Evolutionary conservation across 1,140 invertebrate species (phyloP), one percentile per base, ranked within the genome.

Genomic region (Doryteuthis pealeii): DNA sequence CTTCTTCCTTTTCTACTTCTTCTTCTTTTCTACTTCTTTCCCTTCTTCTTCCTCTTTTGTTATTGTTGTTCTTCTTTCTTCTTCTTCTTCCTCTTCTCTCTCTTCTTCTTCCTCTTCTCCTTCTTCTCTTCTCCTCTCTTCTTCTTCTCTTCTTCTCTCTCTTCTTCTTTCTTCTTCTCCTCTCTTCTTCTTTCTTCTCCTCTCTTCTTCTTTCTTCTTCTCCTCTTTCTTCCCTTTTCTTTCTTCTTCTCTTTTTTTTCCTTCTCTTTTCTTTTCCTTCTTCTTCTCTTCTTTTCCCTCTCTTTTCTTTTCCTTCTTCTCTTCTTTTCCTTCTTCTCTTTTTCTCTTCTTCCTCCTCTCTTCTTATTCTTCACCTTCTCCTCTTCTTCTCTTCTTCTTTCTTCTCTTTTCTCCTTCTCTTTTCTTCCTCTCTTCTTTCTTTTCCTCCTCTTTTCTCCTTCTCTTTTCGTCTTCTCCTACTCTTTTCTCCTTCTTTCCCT

Each of bases 381-480:
- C 14, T 65, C n/a, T 71, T 66, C 40, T 45, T 71, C 12, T 78
- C 71, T 68, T 54, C 72, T 33, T 49, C 71, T 40, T 71, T 72
- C 8, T 73, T 71, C 70, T 73, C 68, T 70, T 45, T 45, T 31
- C 33, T 22, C 14, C 45, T 54, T 40, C 31, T 43, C 22, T 35
- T 18, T 58, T 54, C 1, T 28, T 70, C 43, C 74, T 74, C 72
- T 28, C 68, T 26, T 49, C 68, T 8, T 77, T 74, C 26, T 73
- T 69, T 31, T 18, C 66, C 2, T 78, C 77, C 6, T 76, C 75
- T 1, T 77, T 79, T 33, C 28, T 12, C 35, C 14, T 33, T 31
- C 22, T 31, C 22, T n/a, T 70, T 26, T 33, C 33, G 26, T 31
- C 14, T n/a, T 31, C 30, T 70, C 30, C 33, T 26, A 8, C 69